Conservation (phyloP, 1,140 invertebrate genomes). For the Periplaneta americana region DNA sequence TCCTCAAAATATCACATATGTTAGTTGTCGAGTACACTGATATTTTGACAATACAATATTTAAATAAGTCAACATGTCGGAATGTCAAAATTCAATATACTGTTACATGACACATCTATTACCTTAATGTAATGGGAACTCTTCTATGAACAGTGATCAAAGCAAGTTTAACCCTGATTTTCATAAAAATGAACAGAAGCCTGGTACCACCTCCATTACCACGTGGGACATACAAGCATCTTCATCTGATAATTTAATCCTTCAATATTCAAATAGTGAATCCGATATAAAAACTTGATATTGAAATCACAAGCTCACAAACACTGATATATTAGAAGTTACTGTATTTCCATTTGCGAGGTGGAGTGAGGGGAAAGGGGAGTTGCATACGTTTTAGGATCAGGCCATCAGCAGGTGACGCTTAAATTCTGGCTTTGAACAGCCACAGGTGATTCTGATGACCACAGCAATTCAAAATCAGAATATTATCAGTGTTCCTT, state of each 20-base stretch:
- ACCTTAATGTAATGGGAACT: not conserved
- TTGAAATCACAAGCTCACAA: not conserved
- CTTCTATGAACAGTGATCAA: not conserved
- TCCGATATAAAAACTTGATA: not conserved
- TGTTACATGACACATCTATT: not conserved
- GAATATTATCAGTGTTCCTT: no score
- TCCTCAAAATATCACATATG: not conserved
- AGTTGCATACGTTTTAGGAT: not conserved
- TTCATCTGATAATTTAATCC: not conserved
- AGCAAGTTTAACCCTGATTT: not conserved
- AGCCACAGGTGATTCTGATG: no score
- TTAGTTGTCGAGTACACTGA: not conserved
- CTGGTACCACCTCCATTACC: not conserved
- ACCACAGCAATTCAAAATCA: no score
- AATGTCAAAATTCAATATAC: no score
- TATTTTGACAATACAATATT: not conserved
- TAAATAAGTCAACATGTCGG: not conserved
- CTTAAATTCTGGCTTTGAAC: no score
- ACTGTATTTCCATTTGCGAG: not conserved
- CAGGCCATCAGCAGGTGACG: no score
- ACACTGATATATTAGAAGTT: not conserved
- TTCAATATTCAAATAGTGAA: not conserved
- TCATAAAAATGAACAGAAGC: not conserved
- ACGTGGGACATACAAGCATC: no score
- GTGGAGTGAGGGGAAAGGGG: no score